Evolutionary conservation across 1,140 invertebrate species (phyloP).

Genomic region (Nixonia krombeini): DNA sequence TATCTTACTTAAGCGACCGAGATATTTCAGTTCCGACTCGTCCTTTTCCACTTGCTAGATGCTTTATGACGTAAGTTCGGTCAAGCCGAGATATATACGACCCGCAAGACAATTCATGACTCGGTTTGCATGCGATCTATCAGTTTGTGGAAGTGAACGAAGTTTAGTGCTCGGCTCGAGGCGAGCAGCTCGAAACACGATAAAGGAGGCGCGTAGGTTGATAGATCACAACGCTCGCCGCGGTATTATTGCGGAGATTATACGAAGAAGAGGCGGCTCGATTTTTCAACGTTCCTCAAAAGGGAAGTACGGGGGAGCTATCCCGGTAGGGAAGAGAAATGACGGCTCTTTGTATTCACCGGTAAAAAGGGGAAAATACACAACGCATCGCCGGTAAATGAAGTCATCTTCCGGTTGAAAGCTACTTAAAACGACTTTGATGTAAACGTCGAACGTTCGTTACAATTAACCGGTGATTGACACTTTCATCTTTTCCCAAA

Average conservation of each 20-base stretch:
- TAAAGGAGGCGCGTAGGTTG: conserved; percentile 39
- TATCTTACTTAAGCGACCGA: too few species aligned
- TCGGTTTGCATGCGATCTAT: conserved; percentile 18
- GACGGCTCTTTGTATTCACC: conserved; percentile 1
- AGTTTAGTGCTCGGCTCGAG: conserved; percentile 18
- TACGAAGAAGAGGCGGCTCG: conserved; percentile 12
- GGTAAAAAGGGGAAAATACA: too few species aligned
- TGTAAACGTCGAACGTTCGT: conserved; percentile 1
- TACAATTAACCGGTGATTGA: background rate
- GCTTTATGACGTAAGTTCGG: too few species aligned
- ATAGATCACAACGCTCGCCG: conserved; percentile 34
- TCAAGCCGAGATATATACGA: too few species aligned
- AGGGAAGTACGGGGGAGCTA: conserved; percentile 15
- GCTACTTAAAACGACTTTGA: conserved; percentile 13
- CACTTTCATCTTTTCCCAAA: too few species aligned
- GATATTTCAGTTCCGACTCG: too few species aligned
- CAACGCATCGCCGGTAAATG: background rate
- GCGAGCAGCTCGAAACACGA: conserved; percentile 36
- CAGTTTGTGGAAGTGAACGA: conserved; percentile 16
- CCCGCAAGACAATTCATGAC: too few species aligned
- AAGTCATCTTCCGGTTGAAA: background rate
- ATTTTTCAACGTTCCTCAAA: conserved; percentile 12
- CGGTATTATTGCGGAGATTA: conserved; percentile 34
- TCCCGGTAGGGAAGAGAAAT: conserved; percentile 9
- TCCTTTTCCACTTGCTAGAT: too few species aligned